Evolutionary conservation across 2,113 vertebrate species (phyloP), one percentile per base, ranked within the genome.

Genomic region (Atractosteus spatula): DNA sequence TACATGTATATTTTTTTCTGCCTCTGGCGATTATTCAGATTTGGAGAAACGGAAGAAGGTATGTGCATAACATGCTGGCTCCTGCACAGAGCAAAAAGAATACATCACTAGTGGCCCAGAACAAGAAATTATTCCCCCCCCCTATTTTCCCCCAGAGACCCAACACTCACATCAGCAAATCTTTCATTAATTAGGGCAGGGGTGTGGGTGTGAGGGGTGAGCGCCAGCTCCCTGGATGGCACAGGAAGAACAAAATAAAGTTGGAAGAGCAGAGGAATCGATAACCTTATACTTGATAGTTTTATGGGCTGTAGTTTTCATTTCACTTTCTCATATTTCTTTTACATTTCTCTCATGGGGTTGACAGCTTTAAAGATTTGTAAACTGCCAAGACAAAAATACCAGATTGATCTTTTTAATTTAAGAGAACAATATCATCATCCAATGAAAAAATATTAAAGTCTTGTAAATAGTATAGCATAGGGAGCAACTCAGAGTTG

Each of bases 301-400:
- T 16, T 63, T 17, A 63, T 16, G 62, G 7, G 29, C 29, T 63
- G 62, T 63, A 4, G 16, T 17, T 8, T 63, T 63, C n/a, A 29
- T 63, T 63, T 16, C 8, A 29, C 3, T 63, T 16, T 29, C 29
- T 29, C n/a, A 29, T 63, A 29, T 29, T 29, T 8, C 62, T 29
- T 17, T 16, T 29, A 63, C 7, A 29, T 8, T 29, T n/a, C 7
- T 4, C 16, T 17, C 7, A 13, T 43, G 11, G 13, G 8, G 43
- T 42, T 67, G n/a, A 16, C 43, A n/a, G 14, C 65, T 67, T 67
- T 67, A n/a, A 67, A 67, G 42, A 67, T 51, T n/a, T 47, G 65
- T 47, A 47, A 65, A 41, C 7, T 11, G 13, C 13, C 5, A 66
- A 8, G 65, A 67, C 44, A 44, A 41, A 12, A n/a, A n/a, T 14